Base-by-base conservation (phyloP, 2,797 vertebrate genomes). In the Chelidonichthys spinosus region DNA sequence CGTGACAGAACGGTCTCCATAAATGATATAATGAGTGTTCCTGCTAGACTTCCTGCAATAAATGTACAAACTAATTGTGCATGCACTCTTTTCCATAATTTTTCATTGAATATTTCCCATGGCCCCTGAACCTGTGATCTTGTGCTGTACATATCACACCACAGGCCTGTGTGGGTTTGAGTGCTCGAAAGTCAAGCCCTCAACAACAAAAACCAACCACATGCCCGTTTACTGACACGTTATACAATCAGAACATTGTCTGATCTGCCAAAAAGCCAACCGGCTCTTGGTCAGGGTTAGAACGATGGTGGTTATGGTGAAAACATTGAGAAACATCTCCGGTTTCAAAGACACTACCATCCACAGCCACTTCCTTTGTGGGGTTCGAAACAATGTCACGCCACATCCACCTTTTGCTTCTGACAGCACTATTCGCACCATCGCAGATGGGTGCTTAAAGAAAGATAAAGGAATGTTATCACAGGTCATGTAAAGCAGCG, bases 371-470 rank as follows among this genome's bases (percentile, higher is more conserved):
- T 33, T 61, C 40, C 59, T 61, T 33, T 60, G 58, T 2, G n/a
- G 39, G 32, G 18, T 18, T 43, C 4, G 25, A 43, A 43, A 60
- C 58, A 59, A 42, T 59, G 18, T 43, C 39, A 43, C 7, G 4
- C 58, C 8, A 60, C 58, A 60, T 32, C 40, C 59, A 61, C 11
- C 18, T 60, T 56, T 32, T 43, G 58, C 58, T 42, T 59, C 37
- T 42, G 56, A 59, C 37, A 59, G n/a, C 6, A 18, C 7, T 25
- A 18, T 13, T 40, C 15, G 7, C 44, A 47, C 6, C 42, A 42
- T 6, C 56, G 39, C 36, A 58, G 36, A 39, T 6, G 17, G 10
- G 9, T 25, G 56, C 56, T 59, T 13, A n/a, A 18, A 25, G 25
- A 25, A 25, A 25, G 25, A 25, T 25, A 25, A 10, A 25, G 39